Percentiles rank a stretch among this genome's conserved stretches.
These are phyloP conservation scores for Eurystomus glaucurus DNA, from an alignment of 2,797 vertebrate genomes.

Conservation along the genomic window DNA sequence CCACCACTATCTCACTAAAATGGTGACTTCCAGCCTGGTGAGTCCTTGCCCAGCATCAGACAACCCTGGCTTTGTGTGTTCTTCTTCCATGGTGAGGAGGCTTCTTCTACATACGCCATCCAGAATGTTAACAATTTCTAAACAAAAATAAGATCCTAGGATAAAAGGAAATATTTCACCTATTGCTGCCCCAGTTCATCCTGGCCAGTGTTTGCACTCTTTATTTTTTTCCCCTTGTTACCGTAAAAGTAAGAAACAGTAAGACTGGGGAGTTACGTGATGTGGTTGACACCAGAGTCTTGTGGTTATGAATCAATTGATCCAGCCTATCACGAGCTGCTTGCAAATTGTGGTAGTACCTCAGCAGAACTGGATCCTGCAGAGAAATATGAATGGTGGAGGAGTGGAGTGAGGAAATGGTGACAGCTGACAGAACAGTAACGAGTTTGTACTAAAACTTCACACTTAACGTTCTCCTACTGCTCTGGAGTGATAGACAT, in stretches of 20 bases:
- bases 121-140: not conserved
- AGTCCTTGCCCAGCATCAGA: fast-evolving
- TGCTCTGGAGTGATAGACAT: constrained; percentile 18
- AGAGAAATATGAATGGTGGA: constrained; percentile 5
- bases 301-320: not conserved
- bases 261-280: not conserved
- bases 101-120: not conserved
- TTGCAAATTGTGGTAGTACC: not conserved
- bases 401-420: not conserved
- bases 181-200: not conserved
- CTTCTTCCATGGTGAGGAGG: not conserved
- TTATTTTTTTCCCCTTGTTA: not conserved
- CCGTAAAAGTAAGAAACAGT: not conserved
- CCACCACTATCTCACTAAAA: too few relatives aligned
- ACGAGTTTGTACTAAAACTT: not conserved
- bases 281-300: not conserved
- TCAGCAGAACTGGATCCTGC: not conserved
- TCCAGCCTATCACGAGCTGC: not conserved
- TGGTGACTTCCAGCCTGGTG: too few relatives aligned
- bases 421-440: constrained; percentile 33
- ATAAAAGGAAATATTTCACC: not conserved
- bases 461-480: constrained; percentile 5
- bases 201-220: not conserved
- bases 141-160: not conserved
- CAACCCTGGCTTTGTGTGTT: not conserved